Base-by-base conservation (phyloP, 1,140 invertebrate species). In the Zaprionus africanus region DNA sequence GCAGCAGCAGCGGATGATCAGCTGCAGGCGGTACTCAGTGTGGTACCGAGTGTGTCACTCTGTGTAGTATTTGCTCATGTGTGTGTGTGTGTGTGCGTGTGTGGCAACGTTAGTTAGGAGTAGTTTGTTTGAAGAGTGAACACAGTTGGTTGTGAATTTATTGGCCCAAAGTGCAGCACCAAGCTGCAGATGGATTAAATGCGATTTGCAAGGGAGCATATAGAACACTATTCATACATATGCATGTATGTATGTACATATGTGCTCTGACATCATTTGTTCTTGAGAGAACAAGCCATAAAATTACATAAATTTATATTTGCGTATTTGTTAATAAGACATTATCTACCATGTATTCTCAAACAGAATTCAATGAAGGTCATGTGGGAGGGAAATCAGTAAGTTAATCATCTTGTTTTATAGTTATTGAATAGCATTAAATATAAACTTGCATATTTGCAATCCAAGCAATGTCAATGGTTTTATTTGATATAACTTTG, bases 101-200 rank as follows among this genome's bases (percentile, higher is more conserved):
- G 70, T 67, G 28, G 26, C 36, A 62, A 67, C 62, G 70, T 88
- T 83, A 88, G 83, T 88, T 84, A 68, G 59, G 36, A 78, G 71
- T 76, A 84, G 84, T 87, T 88, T 88, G 81, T 81, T 71, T 81
- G 80, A 78, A 72, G 77, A 88, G 82, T 56, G 68, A 71, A 68
- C 76, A 78, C 83, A 82, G 83, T 87, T 80, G 77, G 56, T 24
- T 75, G 69, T 87, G 75, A 81, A 90, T 90, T 90, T 90, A 90
- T 90, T 79, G 79, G 76, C 68, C 61, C 61, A 77, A 79, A 84
- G 77, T 90, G 72, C 78, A 78, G 80, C 71, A 69, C 66, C 73
- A 71, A 88, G 74, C 56, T 90, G 85, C 85, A 90, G 79, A 85
- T 90, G 85, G 86, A 90, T 90, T 90, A 90, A 85, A 67, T 85